Conservation (phyloP, 2,797 vertebrate species). For the Telmatherina bonti region DNA sequence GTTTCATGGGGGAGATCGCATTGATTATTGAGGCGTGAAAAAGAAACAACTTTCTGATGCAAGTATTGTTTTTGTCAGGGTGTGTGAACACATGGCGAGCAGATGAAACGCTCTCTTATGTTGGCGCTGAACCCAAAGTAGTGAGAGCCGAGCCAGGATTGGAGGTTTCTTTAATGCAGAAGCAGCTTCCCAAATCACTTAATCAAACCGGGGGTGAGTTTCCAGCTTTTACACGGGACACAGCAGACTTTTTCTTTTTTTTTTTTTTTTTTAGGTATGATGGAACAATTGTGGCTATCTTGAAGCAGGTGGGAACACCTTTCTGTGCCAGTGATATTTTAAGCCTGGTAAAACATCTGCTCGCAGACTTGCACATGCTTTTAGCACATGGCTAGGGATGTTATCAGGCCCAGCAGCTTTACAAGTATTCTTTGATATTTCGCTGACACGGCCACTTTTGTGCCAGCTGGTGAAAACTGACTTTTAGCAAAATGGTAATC, state of each 20-base stretch:
- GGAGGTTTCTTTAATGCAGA: neutral
- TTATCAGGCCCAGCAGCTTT: slow-evolving; percentile 21
- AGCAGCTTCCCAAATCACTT: slow-evolving; percentile 10
- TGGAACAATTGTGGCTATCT: neutral
- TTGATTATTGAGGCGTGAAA: slow-evolving; percentile 1
- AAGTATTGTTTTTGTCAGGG: slow-evolving; percentile 3
- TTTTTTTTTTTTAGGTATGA: no score
- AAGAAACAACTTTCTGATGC: neutral
- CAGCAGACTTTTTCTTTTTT: neutral
- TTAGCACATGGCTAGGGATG: slow-evolving; percentile 12
- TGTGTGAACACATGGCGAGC: neutral
- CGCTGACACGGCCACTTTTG: slow-evolving; percentile 4
- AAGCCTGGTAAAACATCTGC: neutral
- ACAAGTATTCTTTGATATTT: slow-evolving; percentile 13
- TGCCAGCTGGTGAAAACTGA: slow-evolving; percentile 1
- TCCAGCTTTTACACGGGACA: slow-evolving; percentile 1
- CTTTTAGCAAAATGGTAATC: slow-evolving; percentile 5
- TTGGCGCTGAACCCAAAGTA: neutral
- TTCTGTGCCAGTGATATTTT: slow-evolving; percentile 3
- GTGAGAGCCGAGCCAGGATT: neutral
- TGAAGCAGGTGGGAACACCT: slow-evolving; percentile 12
- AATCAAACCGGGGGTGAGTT: neutral
- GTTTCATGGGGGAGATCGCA: neutral
- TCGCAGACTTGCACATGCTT: slow-evolving; percentile 12
- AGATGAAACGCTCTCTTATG: neutral